Conservation (phyloP, 2,888 invertebrate genomes). For the Blastobasis adustella region DNA sequence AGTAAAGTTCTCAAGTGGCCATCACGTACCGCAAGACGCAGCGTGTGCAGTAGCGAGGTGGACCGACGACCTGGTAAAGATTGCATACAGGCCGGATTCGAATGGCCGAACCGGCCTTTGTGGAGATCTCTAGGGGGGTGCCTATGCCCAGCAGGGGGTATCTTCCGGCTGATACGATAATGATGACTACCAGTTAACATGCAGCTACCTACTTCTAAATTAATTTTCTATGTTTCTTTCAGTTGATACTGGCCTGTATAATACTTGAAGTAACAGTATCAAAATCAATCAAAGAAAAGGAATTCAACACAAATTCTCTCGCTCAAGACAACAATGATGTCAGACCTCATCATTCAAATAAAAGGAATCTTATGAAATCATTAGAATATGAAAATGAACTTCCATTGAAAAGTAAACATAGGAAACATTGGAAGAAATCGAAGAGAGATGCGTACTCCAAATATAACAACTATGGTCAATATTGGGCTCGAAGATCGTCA, state of each 20-base stretch:
- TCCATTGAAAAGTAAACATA: slow-evolving; percentile 3
- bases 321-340: neutral
- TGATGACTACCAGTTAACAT: no score
- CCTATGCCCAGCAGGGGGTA: no score
- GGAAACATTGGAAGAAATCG: slow-evolving; percentile 17
- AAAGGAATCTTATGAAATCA: neutral
- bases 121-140: no score
- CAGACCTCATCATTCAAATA: neutral
- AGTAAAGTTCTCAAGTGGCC: no score
- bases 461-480: slow-evolving; percentile 10
- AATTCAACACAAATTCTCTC: neutral
- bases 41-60: no score
- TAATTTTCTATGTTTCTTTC: slow-evolving; percentile 12
- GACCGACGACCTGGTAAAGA: no score
- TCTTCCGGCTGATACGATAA: no score
- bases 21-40: no score
- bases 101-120: no score
- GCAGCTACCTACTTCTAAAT: no score
- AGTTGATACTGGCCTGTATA: slow-evolving; percentile 22
- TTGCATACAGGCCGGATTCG: no score
- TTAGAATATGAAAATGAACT: neutral
- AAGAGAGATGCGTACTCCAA: slow-evolving; percentile 32
- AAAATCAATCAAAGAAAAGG: slow-evolving; percentile 2
- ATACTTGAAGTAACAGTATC: slow-evolving; percentile 15
- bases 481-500: slow-evolving; percentile 24